Percentiles rank a stretch among this genome's conserved stretches.
These are phyloP conservation scores for Sigmodon hispidus DNA, from an alignment of 2,113 vertebrate species.

Conservation along the genomic window DNA sequence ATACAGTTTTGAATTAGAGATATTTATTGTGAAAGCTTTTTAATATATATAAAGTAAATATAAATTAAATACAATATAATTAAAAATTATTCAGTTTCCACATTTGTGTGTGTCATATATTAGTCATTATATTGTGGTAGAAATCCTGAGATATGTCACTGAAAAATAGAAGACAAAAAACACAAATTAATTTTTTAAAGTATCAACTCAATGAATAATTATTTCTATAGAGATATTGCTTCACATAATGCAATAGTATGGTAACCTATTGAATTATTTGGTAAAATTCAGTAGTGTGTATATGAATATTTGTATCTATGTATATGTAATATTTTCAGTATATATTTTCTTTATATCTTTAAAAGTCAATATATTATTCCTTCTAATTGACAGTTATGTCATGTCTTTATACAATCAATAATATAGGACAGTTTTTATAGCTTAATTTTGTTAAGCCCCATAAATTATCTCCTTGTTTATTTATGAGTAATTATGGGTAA, in stretches of 20 bases:
- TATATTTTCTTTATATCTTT: neutral
- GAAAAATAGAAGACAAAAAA: neutral
- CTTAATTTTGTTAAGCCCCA: neutral
- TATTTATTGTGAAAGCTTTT: neutral
- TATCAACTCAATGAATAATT: neutral
- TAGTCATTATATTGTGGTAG: neutral
- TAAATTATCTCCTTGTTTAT: neutral
- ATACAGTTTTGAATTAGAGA: neutral
- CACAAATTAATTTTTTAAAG: neutral
- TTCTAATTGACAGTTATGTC: neutral
- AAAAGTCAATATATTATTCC: neutral
- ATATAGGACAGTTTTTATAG: neutral
- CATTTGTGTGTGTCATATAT: neutral
- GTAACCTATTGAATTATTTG: neutral
- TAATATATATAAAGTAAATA: neutral
- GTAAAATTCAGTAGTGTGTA: neutral
- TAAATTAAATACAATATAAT: slow-evolving; percentile 15
- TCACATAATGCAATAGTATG: neutral
- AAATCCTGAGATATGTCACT: neutral
- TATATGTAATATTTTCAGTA: slow-evolving; percentile 4
- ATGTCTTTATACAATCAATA: slow-evolving; percentile 2
- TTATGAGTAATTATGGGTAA: neutral
- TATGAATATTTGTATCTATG: neutral
- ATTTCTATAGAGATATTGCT: neutral
- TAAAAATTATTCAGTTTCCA: neutral